These are phyloP conservation scores for Tetragnatha montana DNA, from an alignment of 2,888 invertebrate species.

Conservation along the genomic window DNA sequence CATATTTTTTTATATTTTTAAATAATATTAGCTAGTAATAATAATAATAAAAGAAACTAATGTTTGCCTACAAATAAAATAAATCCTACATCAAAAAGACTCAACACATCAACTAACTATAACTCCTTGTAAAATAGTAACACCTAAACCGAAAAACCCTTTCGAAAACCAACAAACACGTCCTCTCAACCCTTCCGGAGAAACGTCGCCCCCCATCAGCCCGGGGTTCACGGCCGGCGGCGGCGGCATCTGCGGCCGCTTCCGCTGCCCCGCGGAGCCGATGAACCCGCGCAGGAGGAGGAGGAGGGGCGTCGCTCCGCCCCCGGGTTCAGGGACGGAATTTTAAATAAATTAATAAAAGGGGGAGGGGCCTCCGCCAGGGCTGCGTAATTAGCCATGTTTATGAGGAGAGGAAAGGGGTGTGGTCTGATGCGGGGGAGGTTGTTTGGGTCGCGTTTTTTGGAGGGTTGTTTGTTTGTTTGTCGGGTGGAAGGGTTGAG, in stretches of 20 bases:
- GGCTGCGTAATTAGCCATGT: constrained; percentile 49
- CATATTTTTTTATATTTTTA: too few species aligned
- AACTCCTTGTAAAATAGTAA: too few species aligned
- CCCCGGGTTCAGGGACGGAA: constrained; percentile 16
- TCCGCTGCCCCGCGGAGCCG: constrained; percentile 29
- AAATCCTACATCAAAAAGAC: too few species aligned
- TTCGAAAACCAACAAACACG: not conserved
- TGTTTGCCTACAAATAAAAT: too few species aligned
- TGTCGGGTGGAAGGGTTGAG: not conserved
- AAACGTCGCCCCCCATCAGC: not conserved
- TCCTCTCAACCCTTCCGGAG: not conserved
- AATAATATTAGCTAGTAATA: too few species aligned
- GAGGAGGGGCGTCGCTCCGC: constrained; percentile 39
- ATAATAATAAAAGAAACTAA: too few species aligned
- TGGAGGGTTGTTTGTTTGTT: not conserved
- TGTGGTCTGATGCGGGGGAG: not conserved
- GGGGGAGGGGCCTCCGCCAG: constrained; percentile 37
- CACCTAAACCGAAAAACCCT: too few species aligned
- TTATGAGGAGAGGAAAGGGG: constrained; percentile 32
- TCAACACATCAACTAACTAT: too few species aligned
- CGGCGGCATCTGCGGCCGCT: constrained; percentile 47
- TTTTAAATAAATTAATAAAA: constrained; percentile 69
- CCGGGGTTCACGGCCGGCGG: constrained; percentile 32
- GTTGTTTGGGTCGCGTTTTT: not conserved
- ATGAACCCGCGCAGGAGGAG: constrained; percentile 61